These are phyloP conservation scores for Antechinus flavipes DNA, from an alignment of 2,113 vertebrate genomes.

Conservation along the genomic window DNA sequence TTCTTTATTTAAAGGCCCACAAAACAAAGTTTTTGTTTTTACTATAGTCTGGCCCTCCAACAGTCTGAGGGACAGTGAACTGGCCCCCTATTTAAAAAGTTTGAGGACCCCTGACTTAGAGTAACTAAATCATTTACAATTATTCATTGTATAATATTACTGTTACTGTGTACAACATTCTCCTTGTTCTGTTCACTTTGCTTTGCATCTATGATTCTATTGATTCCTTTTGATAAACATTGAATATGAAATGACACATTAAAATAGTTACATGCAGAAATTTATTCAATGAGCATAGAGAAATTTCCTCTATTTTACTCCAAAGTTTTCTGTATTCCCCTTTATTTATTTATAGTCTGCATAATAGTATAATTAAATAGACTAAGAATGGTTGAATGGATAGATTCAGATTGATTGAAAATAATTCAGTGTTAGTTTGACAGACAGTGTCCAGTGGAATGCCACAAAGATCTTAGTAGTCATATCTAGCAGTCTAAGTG, in stretches of 20 bases:
- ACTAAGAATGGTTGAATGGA: not conserved
- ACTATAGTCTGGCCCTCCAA: too few relatives aligned
- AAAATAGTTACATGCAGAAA: not conserved
- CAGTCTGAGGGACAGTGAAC: too few relatives aligned
- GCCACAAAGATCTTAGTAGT: not conserved
- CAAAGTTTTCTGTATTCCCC: not conserved
- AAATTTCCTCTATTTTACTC: not conserved
- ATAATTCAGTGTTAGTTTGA: not conserved
- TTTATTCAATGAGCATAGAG: not conserved
- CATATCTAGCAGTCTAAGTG: not conserved
- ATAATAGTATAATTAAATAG: not conserved
- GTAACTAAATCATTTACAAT: not conserved
- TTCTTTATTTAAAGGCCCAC: too few relatives aligned
- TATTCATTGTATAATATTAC: not conserved
- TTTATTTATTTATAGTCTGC: not conserved
- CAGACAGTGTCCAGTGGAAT: not conserved
- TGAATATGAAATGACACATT: not conserved
- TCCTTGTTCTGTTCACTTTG: not conserved
- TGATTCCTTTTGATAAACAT: not conserved
- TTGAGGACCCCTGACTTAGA: not conserved
- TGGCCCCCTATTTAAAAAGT: too few relatives aligned
- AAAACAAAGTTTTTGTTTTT: too few relatives aligned
- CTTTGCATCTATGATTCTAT: not conserved
- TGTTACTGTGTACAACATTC: not conserved
- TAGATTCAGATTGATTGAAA: not conserved